A percentile compares a stretch with the other conserved stretches of the same genome.
These are phyloP conservation scores for Pampus argenteus DNA, from an alignment of 2,797 vertebrate genomes.

Conservation along the genomic window DNA sequence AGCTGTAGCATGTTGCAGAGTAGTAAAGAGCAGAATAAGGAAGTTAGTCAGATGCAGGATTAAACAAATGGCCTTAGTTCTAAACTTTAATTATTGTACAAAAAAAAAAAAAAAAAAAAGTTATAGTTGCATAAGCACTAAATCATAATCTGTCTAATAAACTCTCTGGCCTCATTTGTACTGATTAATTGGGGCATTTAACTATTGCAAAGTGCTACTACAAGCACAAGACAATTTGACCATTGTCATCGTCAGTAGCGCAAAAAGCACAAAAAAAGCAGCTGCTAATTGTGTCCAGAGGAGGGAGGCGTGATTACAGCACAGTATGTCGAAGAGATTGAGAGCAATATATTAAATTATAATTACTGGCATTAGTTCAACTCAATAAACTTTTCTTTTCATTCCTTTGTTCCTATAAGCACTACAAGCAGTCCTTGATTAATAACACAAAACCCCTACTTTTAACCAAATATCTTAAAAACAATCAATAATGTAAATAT, in stretches of 20 bases:
- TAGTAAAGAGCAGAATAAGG: not conserved
- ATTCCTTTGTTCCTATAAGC: not conserved
- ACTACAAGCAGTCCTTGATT: not conserved
- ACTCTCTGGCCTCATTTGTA: not conserved
- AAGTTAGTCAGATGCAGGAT: conserved; percentile 9
- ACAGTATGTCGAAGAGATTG: not conserved
- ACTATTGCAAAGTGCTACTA: not conserved
- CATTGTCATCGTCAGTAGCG: conserved; percentile 1
- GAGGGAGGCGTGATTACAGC: conserved; percentile 12
- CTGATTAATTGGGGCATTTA: conserved; percentile 1
- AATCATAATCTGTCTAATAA: not conserved
- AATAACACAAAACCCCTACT: not conserved
- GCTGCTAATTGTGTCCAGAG: conserved; percentile 24
- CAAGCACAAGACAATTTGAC: not conserved
- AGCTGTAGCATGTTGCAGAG: not conserved
- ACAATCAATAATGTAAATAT: no score
- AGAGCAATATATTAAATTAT: not conserved
- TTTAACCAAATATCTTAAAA: not conserved
- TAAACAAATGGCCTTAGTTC: conserved; percentile 4
- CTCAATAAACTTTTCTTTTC: not conserved
- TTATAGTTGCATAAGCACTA: not conserved
- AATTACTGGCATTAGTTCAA: not conserved
- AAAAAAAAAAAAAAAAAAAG: not conserved
- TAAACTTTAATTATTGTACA: not conserved
- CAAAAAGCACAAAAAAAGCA: conserved; percentile 11